A percentile compares a stretch with the other conserved stretches of the same genome.
Conservation (phyloP, 2,888 invertebrate genomes). For the Suillia variegata region DNA sequence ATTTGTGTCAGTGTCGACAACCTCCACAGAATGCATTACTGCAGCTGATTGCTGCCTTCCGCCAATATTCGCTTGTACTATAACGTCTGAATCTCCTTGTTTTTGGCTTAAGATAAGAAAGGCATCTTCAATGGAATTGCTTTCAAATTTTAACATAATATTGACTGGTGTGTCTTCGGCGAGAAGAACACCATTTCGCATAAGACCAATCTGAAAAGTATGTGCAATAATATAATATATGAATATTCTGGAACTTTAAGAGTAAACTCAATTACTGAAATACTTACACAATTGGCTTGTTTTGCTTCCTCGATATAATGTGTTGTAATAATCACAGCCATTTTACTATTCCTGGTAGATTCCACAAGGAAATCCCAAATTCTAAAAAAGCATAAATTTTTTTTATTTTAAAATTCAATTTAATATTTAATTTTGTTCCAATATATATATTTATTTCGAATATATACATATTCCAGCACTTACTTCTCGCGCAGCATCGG, state of each 20-base stretch:
- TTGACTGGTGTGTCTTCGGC: slow-evolving; percentile 82
- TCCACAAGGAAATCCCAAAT: slow-evolving; percentile 87
- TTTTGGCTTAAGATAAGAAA: slow-evolving; percentile 79
- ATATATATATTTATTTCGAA: not conserved
- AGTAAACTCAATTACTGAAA: too few relatives aligned
- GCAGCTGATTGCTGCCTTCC: slow-evolving; percentile 37
- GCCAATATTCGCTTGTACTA: slow-evolving; percentile 39
- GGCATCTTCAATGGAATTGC: slow-evolving; percentile 82
- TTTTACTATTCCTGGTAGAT: slow-evolving; percentile 71
- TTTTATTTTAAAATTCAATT: not conserved
- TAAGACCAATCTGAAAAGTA: slow-evolving; percentile 77
- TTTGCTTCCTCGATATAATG: slow-evolving; percentile 94
- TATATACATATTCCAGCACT: too few relatives aligned
- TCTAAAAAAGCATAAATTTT: slow-evolving; percentile 62
- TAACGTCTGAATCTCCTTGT: slow-evolving; percentile 58
- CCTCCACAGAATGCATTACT: slow-evolving; percentile 44
- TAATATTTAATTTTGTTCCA: not conserved
- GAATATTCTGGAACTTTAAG: not conserved
- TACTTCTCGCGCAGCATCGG: slow-evolving; percentile 85
- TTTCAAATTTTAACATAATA: slow-evolving; percentile 72
- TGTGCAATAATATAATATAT: not conserved
- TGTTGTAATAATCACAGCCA: slow-evolving; percentile 89
- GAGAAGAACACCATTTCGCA: slow-evolving; percentile 82
- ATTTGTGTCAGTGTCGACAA: slow-evolving; percentile 42
- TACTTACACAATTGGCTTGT: slow-evolving; percentile 76